These are phyloP conservation scores for Pedicia rivosa DNA, from an alignment of 2,888 invertebrate species.

Conservation along the genomic window DNA sequence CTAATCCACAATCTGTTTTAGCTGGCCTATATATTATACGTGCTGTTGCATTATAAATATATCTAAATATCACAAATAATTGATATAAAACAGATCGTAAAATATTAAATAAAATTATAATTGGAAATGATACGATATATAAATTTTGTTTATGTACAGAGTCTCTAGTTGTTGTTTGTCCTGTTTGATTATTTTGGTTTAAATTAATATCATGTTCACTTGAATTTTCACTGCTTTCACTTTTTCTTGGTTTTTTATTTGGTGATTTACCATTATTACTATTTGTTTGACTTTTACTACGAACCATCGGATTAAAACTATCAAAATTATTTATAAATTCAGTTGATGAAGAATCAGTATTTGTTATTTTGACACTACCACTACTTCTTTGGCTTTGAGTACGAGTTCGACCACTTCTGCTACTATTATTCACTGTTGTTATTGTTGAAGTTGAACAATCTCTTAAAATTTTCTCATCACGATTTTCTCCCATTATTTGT, in stretches of 20 bases:
- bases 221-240: slow-evolving; percentile 23
- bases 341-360: too few relatives aligned
- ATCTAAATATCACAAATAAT: slow-evolving; percentile 71
- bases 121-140: slow-evolving; percentile 75
- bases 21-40: slow-evolving; percentile 52
- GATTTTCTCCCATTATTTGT: too few relatives aligned
- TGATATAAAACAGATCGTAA: slow-evolving; percentile 70
- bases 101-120: slow-evolving; percentile 73
- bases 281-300: slow-evolving; percentile 27
- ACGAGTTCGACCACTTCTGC: too few relatives aligned
- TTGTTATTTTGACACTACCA: too few relatives aligned
- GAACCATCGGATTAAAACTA: slow-evolving; percentile 23
- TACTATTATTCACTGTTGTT: too few relatives aligned
- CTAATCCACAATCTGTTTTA: slow-evolving; percentile 38
- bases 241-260: slow-evolving; percentile 26
- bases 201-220: slow-evolving; percentile 32
- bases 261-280: slow-evolving; percentile 21
- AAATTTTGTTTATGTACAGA: slow-evolving; percentile 79
- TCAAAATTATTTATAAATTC: too few relatives aligned
- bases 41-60: slow-evolving; percentile 67
- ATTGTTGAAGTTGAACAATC: too few relatives aligned
- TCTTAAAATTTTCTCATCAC: too few relatives aligned
- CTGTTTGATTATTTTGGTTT: slow-evolving; percentile 74
- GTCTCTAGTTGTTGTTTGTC: slow-evolving; percentile 67
- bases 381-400: too few relatives aligned